phyloP scores from a whole-genome alignment of 37 sponge, comb jelly and placozoan species.

The Ephydatia muelleri region DNA sequence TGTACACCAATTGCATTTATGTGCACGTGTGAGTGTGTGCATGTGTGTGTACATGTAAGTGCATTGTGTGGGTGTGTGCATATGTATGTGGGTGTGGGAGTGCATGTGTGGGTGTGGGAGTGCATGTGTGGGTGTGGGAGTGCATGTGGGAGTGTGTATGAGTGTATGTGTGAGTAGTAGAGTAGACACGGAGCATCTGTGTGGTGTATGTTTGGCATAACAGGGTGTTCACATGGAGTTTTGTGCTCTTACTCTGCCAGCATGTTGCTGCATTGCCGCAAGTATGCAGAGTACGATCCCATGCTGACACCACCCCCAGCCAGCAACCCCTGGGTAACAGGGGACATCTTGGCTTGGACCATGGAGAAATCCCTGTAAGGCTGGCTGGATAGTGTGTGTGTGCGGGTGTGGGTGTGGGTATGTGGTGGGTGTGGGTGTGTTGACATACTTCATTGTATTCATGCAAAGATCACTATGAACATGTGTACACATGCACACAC shows the following conservation, averaged over 20 bases:
- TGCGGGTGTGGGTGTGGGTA: not conserved
- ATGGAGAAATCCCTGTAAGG: constrained; percentile 67
- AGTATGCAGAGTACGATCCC: constrained; percentile 70
- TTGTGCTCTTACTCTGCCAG: constrained; percentile 13
- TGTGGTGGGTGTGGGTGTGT: constrained; percentile 1
- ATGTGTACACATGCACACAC: not conserved
- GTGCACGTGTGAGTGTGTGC: no score
- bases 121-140: no score
- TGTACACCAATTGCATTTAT: no score
- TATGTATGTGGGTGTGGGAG: not conserved
- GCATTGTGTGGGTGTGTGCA: not conserved
- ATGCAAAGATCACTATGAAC: not conserved
- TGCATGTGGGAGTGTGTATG: not conserved
- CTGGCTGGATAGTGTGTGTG: not conserved
- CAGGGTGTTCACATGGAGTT: no score
- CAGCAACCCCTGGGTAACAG: constrained; percentile 73
- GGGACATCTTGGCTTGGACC: constrained; percentile 50
- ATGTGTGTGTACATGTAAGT: no score
- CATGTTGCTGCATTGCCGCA: constrained; percentile 16
- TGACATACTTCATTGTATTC: not conserved
- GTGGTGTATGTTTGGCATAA: not conserved
- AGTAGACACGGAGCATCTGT: no score
- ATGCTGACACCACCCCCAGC: constrained; percentile 34
- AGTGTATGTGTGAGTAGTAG: no score
- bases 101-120: not conserved